phyloP scores from a whole-genome alignment of 2,888 invertebrate genomes.

The Pyrrhia umbra region DNA sequence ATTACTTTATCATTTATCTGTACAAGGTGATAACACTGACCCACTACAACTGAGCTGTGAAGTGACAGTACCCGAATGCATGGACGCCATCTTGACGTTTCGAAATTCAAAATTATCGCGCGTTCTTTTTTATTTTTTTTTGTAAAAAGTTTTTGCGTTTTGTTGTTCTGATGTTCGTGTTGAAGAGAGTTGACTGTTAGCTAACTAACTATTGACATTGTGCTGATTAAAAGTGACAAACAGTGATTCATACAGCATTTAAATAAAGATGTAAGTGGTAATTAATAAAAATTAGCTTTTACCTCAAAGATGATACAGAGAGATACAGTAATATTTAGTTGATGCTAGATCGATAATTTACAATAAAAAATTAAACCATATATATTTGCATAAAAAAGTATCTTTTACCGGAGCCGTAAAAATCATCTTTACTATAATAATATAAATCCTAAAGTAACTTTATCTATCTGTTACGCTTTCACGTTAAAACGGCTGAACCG shows the following conservation, averaged over 20 bases:
- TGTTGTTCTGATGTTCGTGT: background rate
- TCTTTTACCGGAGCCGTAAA: too few species aligned
- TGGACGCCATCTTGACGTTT: constrained; percentile 48
- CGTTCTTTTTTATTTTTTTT: background rate
- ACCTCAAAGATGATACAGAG: too few species aligned
- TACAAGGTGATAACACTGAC: constrained; percentile 60
- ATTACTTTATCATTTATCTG: constrained; percentile 64
- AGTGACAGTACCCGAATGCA: constrained; percentile 35
- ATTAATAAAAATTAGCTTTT: background rate
- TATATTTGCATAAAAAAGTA: too few species aligned
- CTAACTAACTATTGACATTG: background rate
- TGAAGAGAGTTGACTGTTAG: background rate
- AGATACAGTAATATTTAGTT: too few species aligned
- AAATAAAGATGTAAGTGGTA: background rate
- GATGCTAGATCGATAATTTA: too few species aligned
- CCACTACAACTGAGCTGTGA: constrained; percentile 30
- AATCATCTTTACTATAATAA: too few species aligned
- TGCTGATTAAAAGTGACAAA: background rate
- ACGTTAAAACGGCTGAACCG: too few species aligned
- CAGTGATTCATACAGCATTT: background rate
- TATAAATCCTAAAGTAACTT: too few species aligned
- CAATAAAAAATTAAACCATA: too few species aligned
- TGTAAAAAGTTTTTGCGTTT: background rate
- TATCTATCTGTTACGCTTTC: too few species aligned
- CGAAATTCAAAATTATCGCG: constrained; percentile 15